Conservation (phyloP, 2,113 vertebrate species). For the Ornithorhynchus anatinus region DNA sequence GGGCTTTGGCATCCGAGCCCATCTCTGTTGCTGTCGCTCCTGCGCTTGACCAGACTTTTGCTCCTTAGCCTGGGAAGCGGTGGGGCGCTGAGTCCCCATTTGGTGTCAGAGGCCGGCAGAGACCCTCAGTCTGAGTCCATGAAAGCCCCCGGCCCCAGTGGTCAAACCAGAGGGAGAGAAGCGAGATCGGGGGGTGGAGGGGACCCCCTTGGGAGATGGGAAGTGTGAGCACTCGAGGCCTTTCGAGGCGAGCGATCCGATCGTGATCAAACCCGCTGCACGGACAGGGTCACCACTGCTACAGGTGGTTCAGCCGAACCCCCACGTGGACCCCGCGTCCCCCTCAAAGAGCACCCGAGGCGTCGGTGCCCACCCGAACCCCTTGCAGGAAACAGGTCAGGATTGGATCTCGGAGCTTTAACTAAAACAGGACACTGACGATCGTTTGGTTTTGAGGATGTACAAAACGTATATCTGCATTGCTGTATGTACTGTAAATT, state of each 20-base stretch:
- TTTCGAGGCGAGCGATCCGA: slow-evolving; percentile 15
- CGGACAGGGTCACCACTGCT: background rate
- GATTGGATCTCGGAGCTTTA: slow-evolving; percentile 35
- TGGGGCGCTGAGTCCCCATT: too few relatives aligned
- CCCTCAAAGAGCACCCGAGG: slow-evolving; percentile 8
- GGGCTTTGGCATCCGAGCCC: too few relatives aligned
- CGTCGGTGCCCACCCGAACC: slow-evolving; percentile 56
- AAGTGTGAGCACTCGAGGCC: too few relatives aligned
- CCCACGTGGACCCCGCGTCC: background rate
- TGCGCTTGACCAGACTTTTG: too few relatives aligned
- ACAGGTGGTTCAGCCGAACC: background rate
- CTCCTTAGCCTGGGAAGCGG: too few relatives aligned
- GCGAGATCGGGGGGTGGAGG: too few relatives aligned
- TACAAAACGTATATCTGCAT: slow-evolving; percentile 73
- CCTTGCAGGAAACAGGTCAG: slow-evolving; percentile 20
- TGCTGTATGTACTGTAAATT: slow-evolving; percentile 82
- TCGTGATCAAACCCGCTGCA: slow-evolving; percentile 21
- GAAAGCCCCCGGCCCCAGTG: too few relatives aligned
- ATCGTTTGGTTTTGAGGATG: slow-evolving; percentile 54
- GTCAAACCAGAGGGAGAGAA: too few relatives aligned
- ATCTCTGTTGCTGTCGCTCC: too few relatives aligned
- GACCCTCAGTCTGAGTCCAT: too few relatives aligned
- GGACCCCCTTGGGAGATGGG: too few relatives aligned
- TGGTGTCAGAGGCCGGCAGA: too few relatives aligned
- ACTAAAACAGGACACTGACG: slow-evolving; percentile 66